Evolutionary conservation across 2,888 invertebrate genomes (phyloP).

Genomic region (Drosophila kanekoi): DNA sequence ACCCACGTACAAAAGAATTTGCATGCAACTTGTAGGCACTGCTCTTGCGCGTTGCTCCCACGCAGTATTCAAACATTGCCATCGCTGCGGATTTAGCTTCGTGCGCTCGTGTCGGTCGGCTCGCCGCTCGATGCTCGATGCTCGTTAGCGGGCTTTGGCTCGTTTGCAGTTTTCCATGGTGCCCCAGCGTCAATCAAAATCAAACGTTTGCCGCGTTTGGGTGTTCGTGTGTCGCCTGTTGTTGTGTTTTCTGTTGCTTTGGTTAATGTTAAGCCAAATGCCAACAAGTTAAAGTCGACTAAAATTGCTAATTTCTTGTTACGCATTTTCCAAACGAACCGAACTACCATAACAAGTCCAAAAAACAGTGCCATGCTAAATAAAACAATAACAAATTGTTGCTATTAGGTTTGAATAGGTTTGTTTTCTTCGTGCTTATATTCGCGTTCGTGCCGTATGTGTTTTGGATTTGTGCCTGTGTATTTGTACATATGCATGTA

Average conservation of each 20-base stretch:
- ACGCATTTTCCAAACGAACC: slow-evolving; percentile 54
- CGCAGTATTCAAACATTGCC: slow-evolving; percentile 31
- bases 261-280: slow-evolving; percentile 31
- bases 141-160: slow-evolving; percentile 44
- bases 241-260: slow-evolving; percentile 28
- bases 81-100: slow-evolving; percentile 36
- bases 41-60: slow-evolving; percentile 54
- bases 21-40: slow-evolving; percentile 50
- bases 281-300: slow-evolving; percentile 48
- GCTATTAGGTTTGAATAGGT: slow-evolving; percentile 41
- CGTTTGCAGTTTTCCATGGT: slow-evolving; percentile 74
- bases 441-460: slow-evolving; percentile 42
- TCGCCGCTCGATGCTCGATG: slow-evolving; percentile 14
- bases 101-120: slow-evolving; percentile 41
- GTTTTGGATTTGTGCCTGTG: slow-evolving; percentile 30
- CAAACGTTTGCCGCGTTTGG: slow-evolving; percentile 77
- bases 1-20: slow-evolving; percentile 56
- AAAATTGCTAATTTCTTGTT: slow-evolving; percentile 45
- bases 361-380: slow-evolving; percentile 37
- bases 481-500: slow-evolving; percentile 15
- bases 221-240: slow-evolving; percentile 49
- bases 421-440: slow-evolving; percentile 46
- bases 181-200: slow-evolving; percentile 77
- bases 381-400: slow-evolving; percentile 65
- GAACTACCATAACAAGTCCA: slow-evolving; percentile 22